These are phyloP conservation scores for Olivierus martensii DNA, from an alignment of 1,140 invertebrate species.

Conservation along the genomic window DNA sequence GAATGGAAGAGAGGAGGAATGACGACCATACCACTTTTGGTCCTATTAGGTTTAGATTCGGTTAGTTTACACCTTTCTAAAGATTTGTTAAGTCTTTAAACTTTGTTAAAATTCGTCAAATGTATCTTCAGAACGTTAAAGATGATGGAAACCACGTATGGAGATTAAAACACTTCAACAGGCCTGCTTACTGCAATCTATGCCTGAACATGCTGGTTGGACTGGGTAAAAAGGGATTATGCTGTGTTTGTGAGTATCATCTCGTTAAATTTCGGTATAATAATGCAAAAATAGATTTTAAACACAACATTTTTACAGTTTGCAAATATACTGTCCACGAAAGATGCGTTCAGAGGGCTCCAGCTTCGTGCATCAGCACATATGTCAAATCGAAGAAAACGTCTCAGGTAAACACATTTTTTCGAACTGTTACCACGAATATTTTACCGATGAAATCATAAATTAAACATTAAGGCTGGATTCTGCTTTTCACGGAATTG, in stretches of 20 bases:
- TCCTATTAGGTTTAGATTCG: conserved; percentile 63
- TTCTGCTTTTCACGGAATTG: too few relatives aligned
- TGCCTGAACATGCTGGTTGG: conserved; percentile 88
- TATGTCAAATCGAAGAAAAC: conserved; percentile 83
- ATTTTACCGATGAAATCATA: too few relatives aligned
- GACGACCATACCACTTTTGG: conserved; percentile 86
- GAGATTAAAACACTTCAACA: conserved; percentile 87
- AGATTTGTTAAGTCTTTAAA: too few relatives aligned
- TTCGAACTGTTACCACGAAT: too few relatives aligned
- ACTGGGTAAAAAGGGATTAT: conserved; percentile 89
- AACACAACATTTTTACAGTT: conserved; percentile 43
- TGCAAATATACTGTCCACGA: conserved; percentile 98
- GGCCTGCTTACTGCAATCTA: conserved; percentile 92
- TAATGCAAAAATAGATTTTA: not conserved
- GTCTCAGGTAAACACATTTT: conserved; percentile 26
- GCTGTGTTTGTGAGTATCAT: conserved; percentile 58
- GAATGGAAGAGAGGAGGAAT: conserved; percentile 94
- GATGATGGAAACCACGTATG: conserved; percentile 94
- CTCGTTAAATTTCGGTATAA: not conserved
- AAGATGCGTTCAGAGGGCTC: conserved; percentile 85
- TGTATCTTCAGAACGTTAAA: conserved; percentile 63
- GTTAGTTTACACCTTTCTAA: conserved; percentile 26
- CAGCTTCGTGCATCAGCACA: conserved; percentile 85
- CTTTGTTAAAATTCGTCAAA: conserved; percentile 2
- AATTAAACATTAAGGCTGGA: too few relatives aligned